A percentile compares a stretch with the other conserved stretches of the same genome.
Evolutionary conservation across 2,888 invertebrate genomes (phyloP).

Genomic region (Rhingia campestris): DNA sequence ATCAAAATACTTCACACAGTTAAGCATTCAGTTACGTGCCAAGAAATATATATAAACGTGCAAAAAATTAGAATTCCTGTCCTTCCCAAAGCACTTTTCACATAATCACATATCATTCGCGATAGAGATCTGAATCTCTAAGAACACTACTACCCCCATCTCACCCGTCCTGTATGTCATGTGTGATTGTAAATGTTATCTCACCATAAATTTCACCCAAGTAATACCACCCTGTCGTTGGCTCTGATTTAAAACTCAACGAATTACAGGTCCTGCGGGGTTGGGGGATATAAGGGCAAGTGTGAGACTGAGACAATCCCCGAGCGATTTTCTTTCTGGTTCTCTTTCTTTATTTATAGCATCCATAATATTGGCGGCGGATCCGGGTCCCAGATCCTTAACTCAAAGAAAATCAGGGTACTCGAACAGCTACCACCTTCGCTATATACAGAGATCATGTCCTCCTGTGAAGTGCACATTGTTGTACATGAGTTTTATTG

Average conservation of each 20-base stretch:
- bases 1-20: neutral
- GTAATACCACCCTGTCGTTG: constrained; percentile 66
- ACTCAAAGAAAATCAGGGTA: constrained; percentile 64
- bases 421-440: constrained; percentile 9
- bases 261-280: constrained; percentile 52
- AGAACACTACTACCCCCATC: constrained; percentile 38
- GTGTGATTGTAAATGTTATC: constrained; percentile 72
- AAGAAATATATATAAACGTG: neutral
- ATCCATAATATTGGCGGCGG: constrained; percentile 67
- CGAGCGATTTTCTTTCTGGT: constrained; percentile 28
- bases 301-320: constrained; percentile 51
- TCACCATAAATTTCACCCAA: constrained; percentile 69
- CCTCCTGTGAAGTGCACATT: constrained; percentile 57
- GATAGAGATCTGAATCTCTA: constrained; percentile 55
- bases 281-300: neutral
- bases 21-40: constrained; percentile 1
- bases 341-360: constrained; percentile 62
- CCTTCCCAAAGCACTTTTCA: constrained; percentile 5
- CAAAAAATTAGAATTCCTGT: neutral
- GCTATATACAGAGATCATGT: constrained; percentile 15
- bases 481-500: constrained; percentile 72
- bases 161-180: neutral
- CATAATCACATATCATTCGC: constrained; percentile 69
- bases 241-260: constrained; percentile 69
- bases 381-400: constrained; percentile 61